Conservation (phyloP, 2,888 invertebrate genomes). For the Megamerina dolium region DNA sequence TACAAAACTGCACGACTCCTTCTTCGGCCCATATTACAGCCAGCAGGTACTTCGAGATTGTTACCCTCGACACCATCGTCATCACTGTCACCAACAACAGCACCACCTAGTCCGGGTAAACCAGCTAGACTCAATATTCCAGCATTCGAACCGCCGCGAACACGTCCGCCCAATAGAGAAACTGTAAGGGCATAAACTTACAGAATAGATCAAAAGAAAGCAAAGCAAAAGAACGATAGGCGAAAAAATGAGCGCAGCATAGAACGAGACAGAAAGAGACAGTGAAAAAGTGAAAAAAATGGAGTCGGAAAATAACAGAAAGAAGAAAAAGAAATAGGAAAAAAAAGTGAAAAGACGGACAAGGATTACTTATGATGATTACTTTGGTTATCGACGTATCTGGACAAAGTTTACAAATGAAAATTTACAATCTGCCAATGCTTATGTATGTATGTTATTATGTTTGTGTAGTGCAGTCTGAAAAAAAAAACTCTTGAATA, state of each 20-base stretch:
- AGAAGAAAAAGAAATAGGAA: conserved; percentile 1
- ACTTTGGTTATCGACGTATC: too few species aligned
- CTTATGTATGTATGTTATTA: too few species aligned
- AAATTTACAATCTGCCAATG: too few species aligned
- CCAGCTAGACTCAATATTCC: conserved; percentile 59
- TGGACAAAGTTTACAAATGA: too few species aligned
- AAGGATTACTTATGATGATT: conserved; percentile 14
- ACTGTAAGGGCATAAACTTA: conserved; percentile 57
- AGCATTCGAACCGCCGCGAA: conserved; percentile 69
- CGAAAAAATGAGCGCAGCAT: neutral
- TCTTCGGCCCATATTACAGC: conserved; percentile 84
- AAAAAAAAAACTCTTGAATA: too few species aligned
- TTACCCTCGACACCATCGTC: conserved; percentile 70
- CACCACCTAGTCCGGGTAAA: conserved; percentile 35
- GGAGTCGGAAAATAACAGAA: neutral
- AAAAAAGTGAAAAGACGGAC: conserved; percentile 7
- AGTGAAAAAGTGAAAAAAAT: neutral
- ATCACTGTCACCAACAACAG: conserved; percentile 36
- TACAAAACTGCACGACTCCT: conserved; percentile 92
- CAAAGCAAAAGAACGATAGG: neutral
- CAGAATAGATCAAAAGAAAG: conserved; percentile 24
- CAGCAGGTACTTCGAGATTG: conserved; percentile 70
- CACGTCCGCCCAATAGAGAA: conserved; percentile 72
- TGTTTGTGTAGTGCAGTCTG: too few species aligned
- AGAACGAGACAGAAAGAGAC: neutral